Conservation (phyloP, 2,888 invertebrate genomes). For the Tineola bisselliella region DNA sequence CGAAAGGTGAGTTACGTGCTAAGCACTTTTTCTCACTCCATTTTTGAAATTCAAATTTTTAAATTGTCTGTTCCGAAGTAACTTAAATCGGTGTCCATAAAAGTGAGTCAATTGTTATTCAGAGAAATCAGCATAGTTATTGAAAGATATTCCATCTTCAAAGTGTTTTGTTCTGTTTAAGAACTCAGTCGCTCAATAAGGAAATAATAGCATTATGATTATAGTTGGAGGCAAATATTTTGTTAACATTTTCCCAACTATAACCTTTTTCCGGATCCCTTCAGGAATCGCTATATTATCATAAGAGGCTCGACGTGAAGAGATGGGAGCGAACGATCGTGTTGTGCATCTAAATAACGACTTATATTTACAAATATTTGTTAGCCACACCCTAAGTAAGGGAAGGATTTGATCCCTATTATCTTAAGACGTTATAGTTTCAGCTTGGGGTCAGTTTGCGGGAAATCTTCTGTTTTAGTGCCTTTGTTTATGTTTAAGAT, state of each 20-base stretch:
- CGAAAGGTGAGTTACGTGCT: slow-evolving; percentile 10
- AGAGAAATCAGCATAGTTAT: background rate
- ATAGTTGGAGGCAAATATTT: background rate
- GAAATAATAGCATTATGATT: background rate
- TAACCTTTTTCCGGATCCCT: slow-evolving; percentile 2
- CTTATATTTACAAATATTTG: slow-evolving; percentile 66
- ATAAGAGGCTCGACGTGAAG: slow-evolving; percentile 45
- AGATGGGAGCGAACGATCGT: slow-evolving; percentile 48
- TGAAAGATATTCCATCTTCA: background rate
- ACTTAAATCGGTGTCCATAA: background rate
- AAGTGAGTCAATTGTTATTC: background rate
- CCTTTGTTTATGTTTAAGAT: background rate
- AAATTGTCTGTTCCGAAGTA: background rate
- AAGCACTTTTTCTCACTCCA: slow-evolving; percentile 9
- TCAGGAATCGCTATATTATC: slow-evolving; percentile 32
- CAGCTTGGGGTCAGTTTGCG: slow-evolving; percentile 22
- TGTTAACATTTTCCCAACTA: background rate
- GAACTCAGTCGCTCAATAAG: background rate
- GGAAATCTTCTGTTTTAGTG: background rate
- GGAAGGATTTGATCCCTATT: slow-evolving; percentile 50
- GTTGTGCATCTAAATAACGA: slow-evolving; percentile 64
- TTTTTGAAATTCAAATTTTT: slow-evolving; percentile 10
- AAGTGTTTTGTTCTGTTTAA: background rate
- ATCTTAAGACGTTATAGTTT: slow-evolving; percentile 54
- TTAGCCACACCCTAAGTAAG: slow-evolving; percentile 52